Evolutionary conservation across 2,888 invertebrate genomes (phyloP).

Genomic region (Morinoia aosen): DNA sequence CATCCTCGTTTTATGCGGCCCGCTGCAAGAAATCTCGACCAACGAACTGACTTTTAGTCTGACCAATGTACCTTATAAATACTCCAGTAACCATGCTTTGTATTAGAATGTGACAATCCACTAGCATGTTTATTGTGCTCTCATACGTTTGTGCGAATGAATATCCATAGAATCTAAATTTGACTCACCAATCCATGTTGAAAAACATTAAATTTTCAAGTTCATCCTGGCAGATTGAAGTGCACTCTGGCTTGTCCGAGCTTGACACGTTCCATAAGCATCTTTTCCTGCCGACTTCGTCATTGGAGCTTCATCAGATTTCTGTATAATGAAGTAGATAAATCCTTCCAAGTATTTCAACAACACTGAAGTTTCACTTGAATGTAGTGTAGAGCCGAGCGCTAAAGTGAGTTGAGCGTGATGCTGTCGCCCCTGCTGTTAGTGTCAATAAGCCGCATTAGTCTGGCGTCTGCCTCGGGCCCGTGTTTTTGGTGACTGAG

Average conservation of each 20-base stretch:
- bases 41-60: not conserved
- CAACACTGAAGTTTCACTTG: not conserved
- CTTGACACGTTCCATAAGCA: not conserved
- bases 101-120: not conserved
- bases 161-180: not conserved
- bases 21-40: not conserved
- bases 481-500: not conserved
- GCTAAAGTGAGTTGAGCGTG: not conserved
- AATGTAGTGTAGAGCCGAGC: not conserved
- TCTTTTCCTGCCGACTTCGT: not conserved
- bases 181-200: no score
- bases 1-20: not conserved
- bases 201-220: no score
- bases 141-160: not conserved
- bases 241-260: not conserved
- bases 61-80: not conserved
- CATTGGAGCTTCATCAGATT: not conserved
- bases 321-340: not conserved
- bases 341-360: not conserved
- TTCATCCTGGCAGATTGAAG: no score
- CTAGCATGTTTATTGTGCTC: not conserved
- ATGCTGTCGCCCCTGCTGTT: not conserved
- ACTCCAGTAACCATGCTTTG: not conserved
- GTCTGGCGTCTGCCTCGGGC: not conserved
- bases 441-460: not conserved